Evolutionary conservation across 2,113 vertebrate genomes (phyloP), one percentile per base, ranked within the genome.

Genomic region (Cryptotis parvus): DNA sequence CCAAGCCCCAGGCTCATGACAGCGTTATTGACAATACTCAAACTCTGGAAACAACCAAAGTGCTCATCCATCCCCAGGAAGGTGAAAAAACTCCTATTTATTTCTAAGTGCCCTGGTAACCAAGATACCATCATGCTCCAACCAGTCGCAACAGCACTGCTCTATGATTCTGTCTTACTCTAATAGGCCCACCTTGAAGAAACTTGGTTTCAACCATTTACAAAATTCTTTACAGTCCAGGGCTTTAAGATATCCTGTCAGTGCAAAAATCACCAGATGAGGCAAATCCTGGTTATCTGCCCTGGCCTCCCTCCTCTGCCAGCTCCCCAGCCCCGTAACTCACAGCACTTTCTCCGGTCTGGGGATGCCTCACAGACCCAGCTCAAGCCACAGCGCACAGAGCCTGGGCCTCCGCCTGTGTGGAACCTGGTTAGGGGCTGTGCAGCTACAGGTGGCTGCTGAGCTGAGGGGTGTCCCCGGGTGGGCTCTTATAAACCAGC

Each of bases 301-400:
- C 27, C 37, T 31, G 63, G 1, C 35, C 11, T 29, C 43, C 29
- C 27, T 86, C 37, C 29, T 35, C 33, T 6, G 63, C 69, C 12
- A 37, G 7, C 15, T 66, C 29, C 58, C 5, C 41, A 29, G n/a
- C 43, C 20, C 18, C 27, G 29, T 6, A 69, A 97, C 96, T 96
- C 89, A 95, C 94, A 89, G 3, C 91, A 24, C 9, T 58, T 61
- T 78, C 37, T 65, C 16, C 12, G 12, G 1, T 52, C 37, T 7
- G 14, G 77, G 26, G 27, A 55, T 22, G 3, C 39, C n/a, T n/a
- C n/a, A n/a, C n/a, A n/a, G n/a, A n/a, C n/a, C n/a, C n/a, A n/a
- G n/a, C n/a, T 69, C 15, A 31, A 18, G n/a, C n/a, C n/a, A 58
- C 18, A 35, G n/a, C 5, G 49, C 70, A 2, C 20, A 49, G 61